These are phyloP conservation scores for Periophthalmus magnuspinnatus DNA, from an alignment of 2,797 vertebrate genomes.

Conservation along the genomic window DNA sequence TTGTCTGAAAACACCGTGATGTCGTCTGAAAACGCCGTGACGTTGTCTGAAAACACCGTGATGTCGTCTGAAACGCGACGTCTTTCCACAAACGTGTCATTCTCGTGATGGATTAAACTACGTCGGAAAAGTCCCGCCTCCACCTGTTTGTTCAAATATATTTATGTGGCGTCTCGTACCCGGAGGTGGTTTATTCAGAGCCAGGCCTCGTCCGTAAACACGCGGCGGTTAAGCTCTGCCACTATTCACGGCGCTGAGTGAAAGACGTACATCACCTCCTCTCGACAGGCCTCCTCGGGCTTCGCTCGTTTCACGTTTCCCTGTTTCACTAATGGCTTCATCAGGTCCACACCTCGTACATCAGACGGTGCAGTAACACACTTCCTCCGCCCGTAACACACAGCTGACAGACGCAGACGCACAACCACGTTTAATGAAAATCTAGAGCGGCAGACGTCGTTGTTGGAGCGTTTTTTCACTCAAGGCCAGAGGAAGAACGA, in stretches of 20 bases:
- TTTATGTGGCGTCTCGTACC: neutral
- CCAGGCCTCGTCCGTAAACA: constrained; percentile 39
- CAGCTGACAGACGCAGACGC: constrained; percentile 36
- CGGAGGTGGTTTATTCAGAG: constrained; percentile 44
- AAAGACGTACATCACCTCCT: constrained; percentile 52
- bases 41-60: too few species aligned
- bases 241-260: constrained; percentile 42
- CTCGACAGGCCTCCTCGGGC: constrained; percentile 36
- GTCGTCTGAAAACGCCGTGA: too few species aligned
- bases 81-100: neutral
- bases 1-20: too few species aligned
- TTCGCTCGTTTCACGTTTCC: constrained; percentile 35
- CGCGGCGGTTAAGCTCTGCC: constrained; percentile 37
- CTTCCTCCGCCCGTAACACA: constrained; percentile 47
- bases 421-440: constrained; percentile 28
- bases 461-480: neutral
- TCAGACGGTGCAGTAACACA: constrained; percentile 60
- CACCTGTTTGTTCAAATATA: constrained; percentile 1
- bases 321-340: constrained; percentile 59
- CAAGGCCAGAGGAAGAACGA: neutral
- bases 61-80: too few species aligned
- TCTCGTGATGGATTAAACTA: neutral
- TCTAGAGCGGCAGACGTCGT: constrained; percentile 4
- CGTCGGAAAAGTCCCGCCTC: neutral
- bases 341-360: constrained; percentile 34